These are phyloP conservation scores for Trichopoda pennipes DNA, from an alignment of 2,888 invertebrate species.

Conservation along the genomic window DNA sequence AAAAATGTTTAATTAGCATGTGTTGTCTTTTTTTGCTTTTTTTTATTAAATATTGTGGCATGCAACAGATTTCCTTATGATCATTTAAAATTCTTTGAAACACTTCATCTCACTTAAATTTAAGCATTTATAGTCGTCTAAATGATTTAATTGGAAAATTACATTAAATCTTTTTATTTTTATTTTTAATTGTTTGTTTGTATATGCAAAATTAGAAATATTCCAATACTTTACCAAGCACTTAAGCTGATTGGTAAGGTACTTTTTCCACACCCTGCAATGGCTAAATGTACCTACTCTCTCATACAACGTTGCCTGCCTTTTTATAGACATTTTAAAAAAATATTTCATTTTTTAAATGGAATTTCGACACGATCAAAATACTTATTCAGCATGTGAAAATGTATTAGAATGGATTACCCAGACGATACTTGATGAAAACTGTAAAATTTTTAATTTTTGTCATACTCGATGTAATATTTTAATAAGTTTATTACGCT, in stretches of 20 bases:
- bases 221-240: not conserved
- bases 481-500: too few relatives aligned
- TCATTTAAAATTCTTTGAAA: conserved; percentile 13
- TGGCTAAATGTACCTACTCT: too few relatives aligned
- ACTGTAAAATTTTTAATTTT: too few relatives aligned
- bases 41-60: not conserved
- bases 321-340: too few relatives aligned
- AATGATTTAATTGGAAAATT: conserved; percentile 1
- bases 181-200: not conserved
- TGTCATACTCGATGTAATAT: too few relatives aligned
- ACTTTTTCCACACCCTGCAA: too few relatives aligned
- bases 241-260: not conserved
- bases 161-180: not conserved
- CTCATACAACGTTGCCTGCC: too few relatives aligned
- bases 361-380: too few relatives aligned
- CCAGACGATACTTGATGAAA: too few relatives aligned
- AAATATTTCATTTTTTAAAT: too few relatives aligned
- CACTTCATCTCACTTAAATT: not conserved
- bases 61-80: not conserved
- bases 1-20: conserved; percentile 1
- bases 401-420: too few relatives aligned
- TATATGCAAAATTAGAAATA: not conserved
- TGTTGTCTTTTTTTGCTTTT: not conserved
- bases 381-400: too few relatives aligned
- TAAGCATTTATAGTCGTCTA: not conserved